Evolutionary conservation across 1,140 invertebrate species (phyloP).

Genomic region (Cyphomyrmex costatus): DNA sequence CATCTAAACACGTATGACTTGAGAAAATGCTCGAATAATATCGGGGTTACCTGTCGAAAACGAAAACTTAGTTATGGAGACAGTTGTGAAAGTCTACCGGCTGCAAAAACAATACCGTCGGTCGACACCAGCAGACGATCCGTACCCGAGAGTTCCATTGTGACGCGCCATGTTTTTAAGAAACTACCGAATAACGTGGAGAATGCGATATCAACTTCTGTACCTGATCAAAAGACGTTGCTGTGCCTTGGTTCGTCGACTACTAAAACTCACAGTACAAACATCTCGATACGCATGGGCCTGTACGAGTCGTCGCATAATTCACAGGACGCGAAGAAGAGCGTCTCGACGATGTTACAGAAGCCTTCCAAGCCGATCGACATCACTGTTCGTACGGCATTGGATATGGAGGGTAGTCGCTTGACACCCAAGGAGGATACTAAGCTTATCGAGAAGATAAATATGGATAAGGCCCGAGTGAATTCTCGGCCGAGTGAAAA

Average conservation of each 20-base stretch:
- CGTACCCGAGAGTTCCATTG: slow-evolving; percentile 75
- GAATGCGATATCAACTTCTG: neutral
- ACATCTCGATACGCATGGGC: slow-evolving; percentile 84
- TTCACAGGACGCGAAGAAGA: slow-evolving; percentile 75
- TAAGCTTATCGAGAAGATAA: neutral
- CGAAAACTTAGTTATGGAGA: neutral
- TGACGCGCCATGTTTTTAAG: slow-evolving; percentile 80
- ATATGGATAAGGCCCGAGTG: neutral
- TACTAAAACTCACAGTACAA: slow-evolving; percentile 80
- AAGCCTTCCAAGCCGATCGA: slow-evolving; percentile 29
- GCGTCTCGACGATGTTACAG: slow-evolving; percentile 50
- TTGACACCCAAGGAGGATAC: neutral
- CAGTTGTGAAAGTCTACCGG: neutral
- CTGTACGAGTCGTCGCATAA: slow-evolving; percentile 81
- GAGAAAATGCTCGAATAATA: slow-evolving; percentile 51
- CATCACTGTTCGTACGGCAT: neutral
- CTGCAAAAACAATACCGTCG: neutral
- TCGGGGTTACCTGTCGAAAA: neutral
- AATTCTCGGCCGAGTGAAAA: neutral
- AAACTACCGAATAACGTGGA: slow-evolving; percentile 68
- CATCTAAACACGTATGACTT: slow-evolving; percentile 37
- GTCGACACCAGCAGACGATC: slow-evolving; percentile 6
- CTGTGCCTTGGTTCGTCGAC: slow-evolving; percentile 53
- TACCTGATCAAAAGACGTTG: slow-evolving; percentile 50
- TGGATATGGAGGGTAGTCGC: slow-evolving; percentile 12